Conservation (phyloP, 2,113 vertebrate species). For the Microcebus tavaratra region DNA sequence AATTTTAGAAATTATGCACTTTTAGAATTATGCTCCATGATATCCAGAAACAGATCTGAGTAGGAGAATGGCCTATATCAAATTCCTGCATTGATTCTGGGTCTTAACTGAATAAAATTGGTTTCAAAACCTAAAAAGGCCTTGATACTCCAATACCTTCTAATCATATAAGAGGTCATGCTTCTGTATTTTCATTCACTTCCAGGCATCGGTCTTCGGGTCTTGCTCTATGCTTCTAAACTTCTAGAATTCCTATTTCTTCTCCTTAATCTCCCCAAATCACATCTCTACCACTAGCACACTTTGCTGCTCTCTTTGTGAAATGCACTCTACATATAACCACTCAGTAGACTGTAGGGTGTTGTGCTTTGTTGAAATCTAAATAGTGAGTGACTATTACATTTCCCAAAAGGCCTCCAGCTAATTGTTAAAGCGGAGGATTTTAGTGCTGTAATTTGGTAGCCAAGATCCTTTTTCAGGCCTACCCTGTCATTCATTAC, state of each 20-base stretch:
- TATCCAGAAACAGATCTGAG: background rate
- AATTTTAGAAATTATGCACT: background rate
- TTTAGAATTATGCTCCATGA: background rate
- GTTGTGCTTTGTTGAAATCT: slow-evolving; percentile 28
- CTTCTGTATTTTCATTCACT: background rate
- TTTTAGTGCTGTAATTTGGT: background rate
- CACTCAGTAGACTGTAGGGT: background rate
- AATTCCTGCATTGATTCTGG: background rate
- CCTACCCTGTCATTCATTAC: background rate
- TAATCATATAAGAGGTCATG: background rate
- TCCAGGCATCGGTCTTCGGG: background rate
- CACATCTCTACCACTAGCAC: background rate
- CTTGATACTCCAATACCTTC: background rate
- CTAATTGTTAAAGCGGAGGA: slow-evolving; percentile 18
- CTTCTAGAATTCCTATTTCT: slow-evolving; percentile 29
- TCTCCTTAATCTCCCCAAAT: background rate
- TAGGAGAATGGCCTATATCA: background rate
- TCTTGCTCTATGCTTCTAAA: background rate
- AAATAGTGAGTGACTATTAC: background rate
- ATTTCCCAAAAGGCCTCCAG: background rate
- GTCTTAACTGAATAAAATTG: background rate
- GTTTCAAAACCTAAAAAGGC: background rate
- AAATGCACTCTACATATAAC: background rate
- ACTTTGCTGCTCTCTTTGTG: background rate
- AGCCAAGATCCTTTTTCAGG: background rate